Conservation (phyloP, 92 coral and sea anemone species). For the Muricea muricata region DNA sequence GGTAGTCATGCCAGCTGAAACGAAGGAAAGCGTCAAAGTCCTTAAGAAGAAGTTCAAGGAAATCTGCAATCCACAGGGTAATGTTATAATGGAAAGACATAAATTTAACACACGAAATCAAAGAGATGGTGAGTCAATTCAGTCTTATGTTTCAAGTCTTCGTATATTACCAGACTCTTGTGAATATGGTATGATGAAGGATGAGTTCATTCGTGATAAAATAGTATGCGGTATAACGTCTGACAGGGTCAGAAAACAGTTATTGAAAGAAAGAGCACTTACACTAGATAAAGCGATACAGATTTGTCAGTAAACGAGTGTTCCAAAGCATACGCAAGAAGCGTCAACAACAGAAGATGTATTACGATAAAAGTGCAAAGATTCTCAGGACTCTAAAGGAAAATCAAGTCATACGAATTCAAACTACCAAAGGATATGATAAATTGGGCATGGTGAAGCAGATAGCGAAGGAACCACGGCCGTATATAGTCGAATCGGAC, state of each 20-base stretch:
- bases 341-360: slow-evolving; percentile 43
- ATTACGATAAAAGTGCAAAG: too few species aligned
- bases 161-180: slow-evolving; percentile 41
- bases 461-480: slow-evolving; percentile 33
- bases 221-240: slow-evolving; percentile 44
- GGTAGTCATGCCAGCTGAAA: slow-evolving; percentile 9
- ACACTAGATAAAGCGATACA: slow-evolving; percentile 47
- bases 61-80: slow-evolving; percentile 49
- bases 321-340: background rate
- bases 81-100: too few species aligned
- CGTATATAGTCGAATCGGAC: slow-evolving; percentile 53
- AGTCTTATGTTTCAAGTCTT: slow-evolving; percentile 41
- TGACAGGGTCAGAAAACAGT: slow-evolving; percentile 40
- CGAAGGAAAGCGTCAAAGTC: slow-evolving; percentile 31
- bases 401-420: slow-evolving; percentile 54
- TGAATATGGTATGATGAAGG: slow-evolving; percentile 49
- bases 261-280: slow-evolving; percentile 35
- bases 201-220: slow-evolving; percentile 36
- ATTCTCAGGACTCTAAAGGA: too few species aligned
- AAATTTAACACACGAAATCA: too few species aligned
- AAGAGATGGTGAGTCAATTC: slow-evolving; percentile 22
- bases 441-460: slow-evolving; percentile 36
- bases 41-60: slow-evolving; percentile 42
- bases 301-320: slow-evolving; percentile 27
- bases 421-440: slow-evolving; percentile 40